Percentiles rank a stretch among this genome's conserved stretches.
These are phyloP conservation scores for Phengaris alcon DNA, from an alignment of 2,888 invertebrate genomes.

Conservation along the genomic window DNA sequence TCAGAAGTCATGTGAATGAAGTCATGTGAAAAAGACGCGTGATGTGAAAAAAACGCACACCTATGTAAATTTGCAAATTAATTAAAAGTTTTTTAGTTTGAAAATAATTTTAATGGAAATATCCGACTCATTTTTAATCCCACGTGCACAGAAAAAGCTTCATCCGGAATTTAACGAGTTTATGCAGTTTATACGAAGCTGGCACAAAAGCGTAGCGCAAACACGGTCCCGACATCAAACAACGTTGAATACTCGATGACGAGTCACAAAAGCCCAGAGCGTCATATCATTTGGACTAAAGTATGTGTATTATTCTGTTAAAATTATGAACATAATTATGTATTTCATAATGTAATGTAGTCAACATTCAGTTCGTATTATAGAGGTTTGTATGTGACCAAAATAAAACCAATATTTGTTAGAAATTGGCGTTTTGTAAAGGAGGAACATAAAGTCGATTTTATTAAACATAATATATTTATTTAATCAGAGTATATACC, in stretches of 20 bases:
- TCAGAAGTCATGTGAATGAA: no score
- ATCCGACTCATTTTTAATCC: constrained; percentile 15
- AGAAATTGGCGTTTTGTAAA: no score
- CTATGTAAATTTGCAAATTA: neutral
- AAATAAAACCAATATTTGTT: neutral
- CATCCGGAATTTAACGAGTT: constrained; percentile 36
- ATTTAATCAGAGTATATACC: no score
- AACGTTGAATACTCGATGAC: constrained; percentile 53
- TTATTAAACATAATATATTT: no score
- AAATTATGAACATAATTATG: neutral
- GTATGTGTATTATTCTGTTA: neutral
- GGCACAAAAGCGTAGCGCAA: constrained; percentile 60
- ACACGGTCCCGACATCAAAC: constrained; percentile 59
- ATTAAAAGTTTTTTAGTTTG: constrained; percentile 3
- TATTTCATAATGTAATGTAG: neutral
- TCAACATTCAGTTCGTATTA: neutral
- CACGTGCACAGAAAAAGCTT: constrained; percentile 13
- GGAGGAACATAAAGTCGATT: no score
- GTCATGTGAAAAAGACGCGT: no score
- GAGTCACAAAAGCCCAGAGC: constrained; percentile 45
- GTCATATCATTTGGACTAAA: neutral
- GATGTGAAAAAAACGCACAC: no score
- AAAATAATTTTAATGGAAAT: constrained; percentile 18
- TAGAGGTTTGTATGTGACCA: neutral
- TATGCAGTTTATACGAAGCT: constrained; percentile 38